Base-by-base conservation (phyloP, 2,888 invertebrate species). In the Acleris emargana region DNA sequence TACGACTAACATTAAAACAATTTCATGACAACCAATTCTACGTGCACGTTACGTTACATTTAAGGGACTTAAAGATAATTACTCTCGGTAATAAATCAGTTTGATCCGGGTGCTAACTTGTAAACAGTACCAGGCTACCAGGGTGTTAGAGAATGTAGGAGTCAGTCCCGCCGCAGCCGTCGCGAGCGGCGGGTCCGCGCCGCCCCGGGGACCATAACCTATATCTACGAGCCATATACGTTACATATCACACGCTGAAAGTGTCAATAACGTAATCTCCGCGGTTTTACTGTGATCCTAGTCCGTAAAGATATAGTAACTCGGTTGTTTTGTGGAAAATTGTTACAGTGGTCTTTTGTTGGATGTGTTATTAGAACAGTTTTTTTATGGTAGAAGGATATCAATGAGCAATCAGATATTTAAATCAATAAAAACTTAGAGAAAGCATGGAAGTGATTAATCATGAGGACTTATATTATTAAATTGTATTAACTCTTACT, bases 101-200 rank as follows among this genome's bases (percentile, higher is more conserved):
- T 64, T 60, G 22, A 64, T 64, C 52, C 32, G 45, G 45, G 28
- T 22, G 53, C 38, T 22, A 43, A 62, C 45, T 45, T 32, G 47
- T 11, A 52, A 45, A 49, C 49, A 49, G 58, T 58, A 20, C 42
- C 17, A 13, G 32, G 42, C 38, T 57, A 66, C 66, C 55, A 61
- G 66, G 60, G 45, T 18, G 51, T 17, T 38, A 52, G 28, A 45
- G 52, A 64, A 52, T 53, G 58, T 62, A 68, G 67, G 70, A 67
- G 58, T 73, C 86, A 90, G 90, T 90, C 86, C 88, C 88, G 88
- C 86, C 88, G 89, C 89, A 84, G 74, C 76, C 87, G 85, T 85
- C 89, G 89, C 85, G 87, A 79, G 86, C 88, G 88, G 87, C 88
- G 89, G 88, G 84, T 83, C 71, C 45, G 45, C 45, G 45, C 45